Base-by-base conservation (phyloP, 2,888 invertebrate species). In the Cryptocheilus praepositus region DNA sequence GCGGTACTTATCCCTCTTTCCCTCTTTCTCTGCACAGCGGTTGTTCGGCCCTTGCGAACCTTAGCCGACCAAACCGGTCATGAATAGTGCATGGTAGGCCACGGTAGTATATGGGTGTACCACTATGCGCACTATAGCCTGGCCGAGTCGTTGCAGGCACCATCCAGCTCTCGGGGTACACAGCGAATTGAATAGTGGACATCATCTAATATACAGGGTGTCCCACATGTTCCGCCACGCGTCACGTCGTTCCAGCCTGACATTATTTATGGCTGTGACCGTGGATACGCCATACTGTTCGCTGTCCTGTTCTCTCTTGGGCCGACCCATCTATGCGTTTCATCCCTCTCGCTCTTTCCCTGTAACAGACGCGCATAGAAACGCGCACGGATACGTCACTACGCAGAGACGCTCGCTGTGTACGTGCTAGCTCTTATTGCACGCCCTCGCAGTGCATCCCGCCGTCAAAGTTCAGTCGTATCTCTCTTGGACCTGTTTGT, bases 141-240 rank as follows among this genome's bases (percentile, higher is more conserved):
- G 65, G 49, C 62, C 65, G 49, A 70, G 71, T 71, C 71, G 73
- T 71, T 70, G 60, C 70, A 67, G 61, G 61, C 65, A 69, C 58
- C 65, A 65, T 61, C 58, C 70, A 36, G 59, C 51, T 61, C 62
- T 64, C 54, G 49, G 13, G 64, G 73, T 70, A 77, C 76, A 73
- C 70, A 71, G 74, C 74, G 80, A 82, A 85, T 83, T 81, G 81
- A 83, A 84, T 82, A 77, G 80, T 80, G 76, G 76, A 74, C 72
- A 76, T 80, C 81, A 82, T 80, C 77, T 79, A 76, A 81, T 81
- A 80, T 80, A 82, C 76, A 78, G 73, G 72, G 67, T 78, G 79
- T 79, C 76, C 80, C 79, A 78, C 82, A 79, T 83, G 83, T 83
- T 82, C 75, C 76, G 65, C 74, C 73, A 79, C 68, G 75, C 74